These are phyloP conservation scores for Stichodactyla mertensii DNA, from an alignment of 64 coral and sea anemone genomes.

Conservation along the genomic window DNA sequence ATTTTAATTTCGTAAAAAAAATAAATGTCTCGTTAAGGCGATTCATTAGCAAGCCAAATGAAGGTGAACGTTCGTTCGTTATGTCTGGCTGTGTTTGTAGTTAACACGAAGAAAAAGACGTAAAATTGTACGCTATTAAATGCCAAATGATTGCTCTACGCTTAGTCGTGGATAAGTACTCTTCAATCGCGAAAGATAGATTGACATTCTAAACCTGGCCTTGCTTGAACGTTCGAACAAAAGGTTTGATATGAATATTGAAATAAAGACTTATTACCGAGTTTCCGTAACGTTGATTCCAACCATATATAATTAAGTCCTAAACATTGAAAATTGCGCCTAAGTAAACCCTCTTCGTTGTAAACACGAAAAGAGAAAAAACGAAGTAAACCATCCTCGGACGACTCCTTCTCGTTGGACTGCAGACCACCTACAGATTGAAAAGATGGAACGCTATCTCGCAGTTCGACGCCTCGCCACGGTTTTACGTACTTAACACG, in stretches of 20 bases:
- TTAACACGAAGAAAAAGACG: not conserved
- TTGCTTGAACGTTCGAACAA: slow-evolving; percentile 43
- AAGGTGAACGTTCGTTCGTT: too few relatives aligned
- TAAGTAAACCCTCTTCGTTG: not conserved
- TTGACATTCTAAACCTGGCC: not conserved
- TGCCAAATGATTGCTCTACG: not conserved
- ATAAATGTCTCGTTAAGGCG: not conserved
- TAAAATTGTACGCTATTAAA: not conserved
- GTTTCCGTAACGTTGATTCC: not conserved
- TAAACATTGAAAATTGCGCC: not conserved
- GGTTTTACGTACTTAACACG: slow-evolving; percentile 53
- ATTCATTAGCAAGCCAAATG: slow-evolving; percentile 17
- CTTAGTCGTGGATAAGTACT: not conserved
- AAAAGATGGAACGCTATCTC: slow-evolving; percentile 8
- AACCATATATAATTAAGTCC: not conserved
- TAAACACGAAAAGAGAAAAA: not conserved
- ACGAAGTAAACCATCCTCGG: not conserved
- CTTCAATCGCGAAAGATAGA: not conserved
- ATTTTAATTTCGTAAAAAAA: not conserved
- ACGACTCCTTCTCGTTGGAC: not conserved
- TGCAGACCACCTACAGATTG: not conserved
- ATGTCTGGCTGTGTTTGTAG: not conserved
- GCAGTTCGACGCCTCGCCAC: slow-evolving; percentile 22
- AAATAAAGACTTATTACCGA: not conserved
- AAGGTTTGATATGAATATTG: slow-evolving; percentile 12